Evolutionary conservation across 2,888 invertebrate species (phyloP).

Genomic region (Corbicula japonica): DNA sequence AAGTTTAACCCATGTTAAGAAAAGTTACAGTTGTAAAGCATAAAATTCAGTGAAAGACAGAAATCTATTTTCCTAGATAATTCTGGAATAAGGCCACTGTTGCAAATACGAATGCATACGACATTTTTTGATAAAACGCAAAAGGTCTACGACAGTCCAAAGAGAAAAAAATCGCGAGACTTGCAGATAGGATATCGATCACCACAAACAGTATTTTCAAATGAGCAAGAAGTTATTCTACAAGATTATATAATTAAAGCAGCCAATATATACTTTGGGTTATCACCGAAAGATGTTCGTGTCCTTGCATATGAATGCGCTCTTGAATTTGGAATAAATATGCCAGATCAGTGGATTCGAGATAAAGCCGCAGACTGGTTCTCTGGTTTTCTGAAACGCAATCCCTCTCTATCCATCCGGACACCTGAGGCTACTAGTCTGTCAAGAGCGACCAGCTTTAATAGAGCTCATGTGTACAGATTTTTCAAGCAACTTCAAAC

Average conservation of each 20-base stretch:
- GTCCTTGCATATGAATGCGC: slow-evolving; percentile 42
- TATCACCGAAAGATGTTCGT: slow-evolving; percentile 40
- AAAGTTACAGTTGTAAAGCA: no score
- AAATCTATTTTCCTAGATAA: no score
- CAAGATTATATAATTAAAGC: slow-evolving; percentile 35
- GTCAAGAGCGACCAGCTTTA: slow-evolving; percentile 37
- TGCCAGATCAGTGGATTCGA: slow-evolving; percentile 30
- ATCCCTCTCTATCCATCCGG: slow-evolving; percentile 52
- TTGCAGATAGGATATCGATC: slow-evolving; percentile 40
- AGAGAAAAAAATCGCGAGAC: no score
- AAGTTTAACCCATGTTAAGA: no score
- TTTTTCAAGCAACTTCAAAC: slow-evolving; percentile 36
- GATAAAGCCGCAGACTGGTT: slow-evolving; percentile 46
- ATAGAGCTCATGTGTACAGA: slow-evolving; percentile 24
- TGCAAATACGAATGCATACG: no score
- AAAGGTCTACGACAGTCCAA: no score
- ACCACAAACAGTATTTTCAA: slow-evolving; percentile 29
- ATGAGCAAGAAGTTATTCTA: slow-evolving; percentile 35
- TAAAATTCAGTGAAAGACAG: no score
- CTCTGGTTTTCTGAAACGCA: slow-evolving; percentile 41
- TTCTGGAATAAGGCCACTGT: no score
- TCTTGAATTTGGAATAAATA: slow-evolving; percentile 27
- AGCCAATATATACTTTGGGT: slow-evolving; percentile 50
- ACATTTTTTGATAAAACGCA: no score
- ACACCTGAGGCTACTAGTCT: slow-evolving; percentile 44